phyloP scores from a whole-genome alignment of 2,113 vertebrate species.

The Melanostigma gelatinosum region DNA sequence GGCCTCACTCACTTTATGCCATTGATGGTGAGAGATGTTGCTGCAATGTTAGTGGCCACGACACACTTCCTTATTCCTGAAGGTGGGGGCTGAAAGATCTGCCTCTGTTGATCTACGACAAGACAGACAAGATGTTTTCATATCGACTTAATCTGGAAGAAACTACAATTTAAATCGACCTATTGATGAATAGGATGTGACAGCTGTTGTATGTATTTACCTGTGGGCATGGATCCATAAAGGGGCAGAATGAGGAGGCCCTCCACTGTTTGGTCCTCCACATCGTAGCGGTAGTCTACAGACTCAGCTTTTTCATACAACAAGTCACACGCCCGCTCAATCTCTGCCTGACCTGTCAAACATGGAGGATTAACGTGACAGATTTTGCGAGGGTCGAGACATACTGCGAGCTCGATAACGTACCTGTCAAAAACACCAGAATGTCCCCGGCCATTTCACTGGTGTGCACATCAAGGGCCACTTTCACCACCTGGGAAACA shows the following conservation, averaged over 20 bases:
- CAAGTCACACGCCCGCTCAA: constrained; percentile 92
- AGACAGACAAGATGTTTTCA: neutral
- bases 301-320: constrained; percentile 91
- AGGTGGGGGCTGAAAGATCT: constrained; percentile 94
- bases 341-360: constrained; percentile 91
- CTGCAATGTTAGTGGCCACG: constrained; percentile 96
- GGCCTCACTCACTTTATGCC: constrained; percentile 88
- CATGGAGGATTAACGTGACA: neutral
- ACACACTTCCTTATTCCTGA: constrained; percentile 93
- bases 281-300: constrained; percentile 93
- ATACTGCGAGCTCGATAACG: constrained; percentile 15
- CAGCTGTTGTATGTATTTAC: constrained; percentile 73
- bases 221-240: constrained; percentile 97
- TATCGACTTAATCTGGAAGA: neutral
- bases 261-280: constrained; percentile 89
- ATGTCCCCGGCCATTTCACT: constrained; percentile 93
- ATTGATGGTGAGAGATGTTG: constrained; percentile 95
- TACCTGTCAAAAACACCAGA: constrained; percentile 96
- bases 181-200: neutral
- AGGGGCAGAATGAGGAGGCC: constrained; percentile 93
- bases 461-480: constrained; percentile 91
- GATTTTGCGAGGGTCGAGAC: neutral
- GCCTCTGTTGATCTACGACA: constrained; percentile 91
- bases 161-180: neutral
- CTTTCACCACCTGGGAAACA: constrained; percentile 87